Evolutionary conservation across 2,888 invertebrate species (phyloP).

Genomic region (Polymixis lichenea): DNA sequence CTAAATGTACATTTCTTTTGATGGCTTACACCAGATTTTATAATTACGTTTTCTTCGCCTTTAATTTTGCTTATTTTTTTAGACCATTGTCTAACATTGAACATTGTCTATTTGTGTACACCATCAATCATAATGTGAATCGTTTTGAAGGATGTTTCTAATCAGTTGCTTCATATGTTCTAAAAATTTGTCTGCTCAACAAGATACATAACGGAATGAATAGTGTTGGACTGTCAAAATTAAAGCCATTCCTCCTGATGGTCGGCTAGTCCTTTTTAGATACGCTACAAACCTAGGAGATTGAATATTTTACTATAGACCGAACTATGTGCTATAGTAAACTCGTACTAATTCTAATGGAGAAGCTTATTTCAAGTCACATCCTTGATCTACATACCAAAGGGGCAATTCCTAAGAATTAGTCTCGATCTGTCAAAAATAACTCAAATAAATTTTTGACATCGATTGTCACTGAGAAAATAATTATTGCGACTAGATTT

Average conservation of each 20-base stretch:
- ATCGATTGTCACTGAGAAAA: not conserved
- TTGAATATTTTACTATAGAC: not conserved
- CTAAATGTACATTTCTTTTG: no score
- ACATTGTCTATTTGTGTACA: no score
- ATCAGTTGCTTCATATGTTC: no score
- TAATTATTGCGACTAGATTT: not conserved
- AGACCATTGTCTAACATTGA: not conserved
- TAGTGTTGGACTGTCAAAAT: no score
- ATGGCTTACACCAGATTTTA: no score
- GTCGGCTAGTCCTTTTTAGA: no score
- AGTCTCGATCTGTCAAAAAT: not conserved
- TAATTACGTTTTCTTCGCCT: no score
- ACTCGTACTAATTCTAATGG: not conserved
- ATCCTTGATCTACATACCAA: not conserved
- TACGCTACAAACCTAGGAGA: not conserved
- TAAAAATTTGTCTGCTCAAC: no score
- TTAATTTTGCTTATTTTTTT: not conserved
- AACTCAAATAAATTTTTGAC: not conserved
- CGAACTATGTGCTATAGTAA: not conserved
- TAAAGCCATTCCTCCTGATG: no score
- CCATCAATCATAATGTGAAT: no score
- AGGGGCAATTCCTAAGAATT: not conserved
- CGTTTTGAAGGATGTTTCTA: no score
- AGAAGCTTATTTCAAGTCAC: not conserved
- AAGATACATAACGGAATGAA: no score